Evolutionary conservation across 2,888 invertebrate genomes (phyloP), one percentile per base, ranked within the genome.

Genomic region (Linnaemya vulpina): DNA sequence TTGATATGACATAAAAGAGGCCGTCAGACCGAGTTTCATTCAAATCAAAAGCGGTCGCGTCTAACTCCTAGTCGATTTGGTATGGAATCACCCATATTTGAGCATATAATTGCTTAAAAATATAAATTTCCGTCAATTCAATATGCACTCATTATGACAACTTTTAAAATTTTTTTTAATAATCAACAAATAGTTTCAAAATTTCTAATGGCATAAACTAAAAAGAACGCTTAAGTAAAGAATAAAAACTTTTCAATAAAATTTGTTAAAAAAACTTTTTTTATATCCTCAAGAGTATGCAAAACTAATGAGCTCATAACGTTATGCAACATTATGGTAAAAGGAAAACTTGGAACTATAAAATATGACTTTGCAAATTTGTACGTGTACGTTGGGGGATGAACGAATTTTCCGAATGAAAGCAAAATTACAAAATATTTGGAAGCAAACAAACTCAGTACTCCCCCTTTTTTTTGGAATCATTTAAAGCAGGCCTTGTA

Each of bases 291-390:
- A 11, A 60, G 35, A 63, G 43, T 65, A 13, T 35, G n/a, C 7
- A 60, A 55, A 65, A 51, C 7, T 43, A 43, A 53, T 43, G 58
- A 53, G 17, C 43, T 40, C 67, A 65, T 67, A 30, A 60, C 53
- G 68, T 51, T 62, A 62, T 67, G 46, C 60, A 74, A 62, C 17
- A 11, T 11, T 40, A 43, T 68, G 68, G 8, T 20, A 51, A 30
- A 30, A 67, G n/a, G 9, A 75, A 25, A 43, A 30, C 10, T 51
- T 20, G n/a, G 13, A 58, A 35, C 35, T 76, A 15, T 38, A 35
- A n/a, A 20, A 22, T 13, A 58, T 40, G 20, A 40, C 25, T 30
- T 43, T 70, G 8, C 13, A 40, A 22, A 7, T n/a, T 40, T 53
- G 20, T n/a, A 30, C 13, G 13, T 55, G n/a, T 17, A 17, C 35